Conservation (phyloP, 2,888 invertebrate genomes). For the Nebria salina region DNA sequence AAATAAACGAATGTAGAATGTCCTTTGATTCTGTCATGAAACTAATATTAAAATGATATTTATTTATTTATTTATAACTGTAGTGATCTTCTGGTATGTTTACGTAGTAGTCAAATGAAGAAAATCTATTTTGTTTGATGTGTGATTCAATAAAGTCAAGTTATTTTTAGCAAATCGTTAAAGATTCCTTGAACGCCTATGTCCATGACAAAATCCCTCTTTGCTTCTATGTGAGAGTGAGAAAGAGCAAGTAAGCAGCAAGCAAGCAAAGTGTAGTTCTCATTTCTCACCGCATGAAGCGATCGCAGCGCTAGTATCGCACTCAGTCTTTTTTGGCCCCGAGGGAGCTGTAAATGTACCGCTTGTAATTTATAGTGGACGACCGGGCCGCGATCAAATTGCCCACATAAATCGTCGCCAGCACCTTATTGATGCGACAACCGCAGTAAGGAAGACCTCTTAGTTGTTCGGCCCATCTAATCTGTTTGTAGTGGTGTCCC, state of each 20-base stretch:
- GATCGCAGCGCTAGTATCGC: slow-evolving; percentile 24
- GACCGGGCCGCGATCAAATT: slow-evolving; percentile 57
- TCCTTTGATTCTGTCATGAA: too few species aligned
- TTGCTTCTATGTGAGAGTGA: not conserved
- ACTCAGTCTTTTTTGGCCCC: slow-evolving; percentile 28
- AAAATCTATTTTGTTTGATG: not conserved
- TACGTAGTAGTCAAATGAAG: too few species aligned
- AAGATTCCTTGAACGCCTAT: not conserved
- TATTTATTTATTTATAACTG: too few species aligned
- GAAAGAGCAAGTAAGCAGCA: not conserved
- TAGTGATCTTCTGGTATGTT: too few species aligned
- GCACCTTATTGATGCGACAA: slow-evolving; percentile 60
- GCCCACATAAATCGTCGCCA: slow-evolving; percentile 58
- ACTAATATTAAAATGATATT: too few species aligned
- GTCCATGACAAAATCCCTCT: not conserved
- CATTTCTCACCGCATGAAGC: not conserved
- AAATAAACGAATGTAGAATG: too few species aligned
- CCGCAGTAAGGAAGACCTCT: slow-evolving; percentile 55
- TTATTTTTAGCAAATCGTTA: not conserved
- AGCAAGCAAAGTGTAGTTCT: not conserved
- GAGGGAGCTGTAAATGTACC: slow-evolving; percentile 46
- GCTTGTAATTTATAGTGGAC: slow-evolving; percentile 53
- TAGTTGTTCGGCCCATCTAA: slow-evolving; percentile 56
- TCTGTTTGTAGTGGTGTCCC: slow-evolving; percentile 52
- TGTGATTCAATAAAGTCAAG: not conserved